Evolutionary conservation across 2,797 vertebrate species (phyloP).

Genomic region (Tapera naevia): DNA sequence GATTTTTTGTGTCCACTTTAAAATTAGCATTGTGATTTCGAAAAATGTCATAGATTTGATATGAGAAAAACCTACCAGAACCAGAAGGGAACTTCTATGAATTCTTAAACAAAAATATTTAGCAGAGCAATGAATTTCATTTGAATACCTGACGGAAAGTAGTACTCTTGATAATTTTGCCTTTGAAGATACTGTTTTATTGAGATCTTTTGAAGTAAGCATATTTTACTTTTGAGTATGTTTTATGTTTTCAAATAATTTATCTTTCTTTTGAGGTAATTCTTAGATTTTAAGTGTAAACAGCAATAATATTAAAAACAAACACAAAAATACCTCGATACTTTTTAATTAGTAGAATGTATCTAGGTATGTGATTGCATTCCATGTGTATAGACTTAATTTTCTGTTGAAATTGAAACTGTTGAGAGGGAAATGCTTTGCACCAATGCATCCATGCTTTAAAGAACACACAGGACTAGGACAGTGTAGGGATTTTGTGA

Average conservation of each 20-base stretch:
- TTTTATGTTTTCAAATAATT: neutral
- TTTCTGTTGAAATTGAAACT: neutral
- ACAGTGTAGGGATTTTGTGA: neutral
- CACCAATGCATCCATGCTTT: neutral
- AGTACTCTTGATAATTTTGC: neutral
- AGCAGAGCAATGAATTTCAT: neutral
- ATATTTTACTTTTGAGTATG: neutral
- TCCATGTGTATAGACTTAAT: neutral
- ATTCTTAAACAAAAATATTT: neutral
- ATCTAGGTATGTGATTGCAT: neutral
- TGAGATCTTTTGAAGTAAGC: neutral
- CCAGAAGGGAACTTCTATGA: neutral
- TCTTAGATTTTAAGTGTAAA: neutral
- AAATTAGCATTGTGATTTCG: neutral
- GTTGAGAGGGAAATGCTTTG: neutral
- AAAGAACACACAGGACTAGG: neutral
- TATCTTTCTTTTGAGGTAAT: neutral
- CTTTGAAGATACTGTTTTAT: neutral
- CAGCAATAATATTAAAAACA: neutral
- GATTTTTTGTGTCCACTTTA: neutral
- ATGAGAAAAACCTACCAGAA: neutral
- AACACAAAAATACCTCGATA: neutral
- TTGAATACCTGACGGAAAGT: neutral
- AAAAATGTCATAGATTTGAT: rapidly evolving
- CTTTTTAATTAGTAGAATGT: neutral